Conservation (phyloP, 2,113 vertebrate genomes). For the Mesoclemmys tuberculata region DNA sequence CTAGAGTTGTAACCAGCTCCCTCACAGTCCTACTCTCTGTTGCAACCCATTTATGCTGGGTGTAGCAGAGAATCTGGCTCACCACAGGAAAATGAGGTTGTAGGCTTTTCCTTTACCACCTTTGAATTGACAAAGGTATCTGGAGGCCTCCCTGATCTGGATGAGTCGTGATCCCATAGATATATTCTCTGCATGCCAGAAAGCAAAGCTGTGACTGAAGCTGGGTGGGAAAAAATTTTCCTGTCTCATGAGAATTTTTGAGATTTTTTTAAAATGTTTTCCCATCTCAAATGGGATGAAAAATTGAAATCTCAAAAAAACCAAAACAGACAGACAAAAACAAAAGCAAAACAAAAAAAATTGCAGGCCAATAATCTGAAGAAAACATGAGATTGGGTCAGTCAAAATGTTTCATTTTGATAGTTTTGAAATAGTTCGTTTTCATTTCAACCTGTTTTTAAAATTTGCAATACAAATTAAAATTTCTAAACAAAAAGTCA, state of each 20-base stretch:
- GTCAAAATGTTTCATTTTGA: neutral
- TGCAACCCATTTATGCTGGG: neutral
- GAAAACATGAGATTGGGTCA: neutral
- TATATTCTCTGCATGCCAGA: neutral
- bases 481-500: too few relatives aligned
- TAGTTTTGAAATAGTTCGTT: neutral
- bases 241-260: neutral
- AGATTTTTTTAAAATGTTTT: neutral
- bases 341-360: too few relatives aligned
- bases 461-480: too few relatives aligned
- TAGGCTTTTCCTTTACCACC: too few relatives aligned
- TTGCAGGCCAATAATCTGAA: neutral
- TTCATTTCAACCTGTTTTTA: neutral
- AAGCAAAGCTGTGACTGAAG: neutral
- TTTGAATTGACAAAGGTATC: neutral
- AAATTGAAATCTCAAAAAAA: neutral
- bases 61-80: neutral
- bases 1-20: neutral
- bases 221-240: neutral
- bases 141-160: neutral
- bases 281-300: neutral
- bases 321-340: too few relatives aligned
- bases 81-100: neutral
- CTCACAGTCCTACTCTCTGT: neutral
- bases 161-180: fast-evolving